Conservation (phyloP, 2,888 invertebrate genomes). For the Odontothrips loti region DNA sequence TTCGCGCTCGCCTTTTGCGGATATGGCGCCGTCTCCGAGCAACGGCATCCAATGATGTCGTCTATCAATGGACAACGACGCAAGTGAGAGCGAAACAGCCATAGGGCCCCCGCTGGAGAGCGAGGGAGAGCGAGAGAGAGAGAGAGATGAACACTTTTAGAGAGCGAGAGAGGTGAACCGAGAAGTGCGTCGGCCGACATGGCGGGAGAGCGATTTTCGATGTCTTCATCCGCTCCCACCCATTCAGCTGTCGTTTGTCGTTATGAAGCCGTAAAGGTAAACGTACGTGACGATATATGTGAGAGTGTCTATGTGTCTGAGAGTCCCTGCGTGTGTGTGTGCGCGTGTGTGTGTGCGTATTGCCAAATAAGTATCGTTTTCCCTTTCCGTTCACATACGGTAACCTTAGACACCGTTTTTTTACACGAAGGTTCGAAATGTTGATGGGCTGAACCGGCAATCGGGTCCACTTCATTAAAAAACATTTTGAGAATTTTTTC, state of each 20-base stretch:
- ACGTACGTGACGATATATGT: neutral
- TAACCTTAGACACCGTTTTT: no score
- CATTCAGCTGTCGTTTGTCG: constrained; percentile 13
- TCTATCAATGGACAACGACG: neutral
- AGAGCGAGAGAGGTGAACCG: neutral
- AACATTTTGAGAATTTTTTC: no score
- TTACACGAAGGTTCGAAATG: no score
- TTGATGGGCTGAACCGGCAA: no score
- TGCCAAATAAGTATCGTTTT: neutral
- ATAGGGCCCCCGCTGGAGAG: neutral
- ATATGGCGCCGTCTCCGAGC: no score
- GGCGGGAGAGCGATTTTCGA: neutral
- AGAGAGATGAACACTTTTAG: neutral
- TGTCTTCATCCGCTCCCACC: constrained; percentile 11
- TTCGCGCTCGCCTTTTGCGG: no score
- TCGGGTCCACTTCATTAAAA: no score
- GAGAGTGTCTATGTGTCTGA: neutral
- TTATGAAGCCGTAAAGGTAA: constrained; percentile 16
- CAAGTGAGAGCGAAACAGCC: no score
- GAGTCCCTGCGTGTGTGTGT: neutral
- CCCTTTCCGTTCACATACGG: neutral
- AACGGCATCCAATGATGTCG: neutral
- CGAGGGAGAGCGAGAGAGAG: neutral
- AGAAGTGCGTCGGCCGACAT: neutral
- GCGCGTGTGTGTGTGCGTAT: neutral